Evolutionary conservation across 1,140 invertebrate species (phyloP).

Genomic region (Trichonephila inaurata): DNA sequence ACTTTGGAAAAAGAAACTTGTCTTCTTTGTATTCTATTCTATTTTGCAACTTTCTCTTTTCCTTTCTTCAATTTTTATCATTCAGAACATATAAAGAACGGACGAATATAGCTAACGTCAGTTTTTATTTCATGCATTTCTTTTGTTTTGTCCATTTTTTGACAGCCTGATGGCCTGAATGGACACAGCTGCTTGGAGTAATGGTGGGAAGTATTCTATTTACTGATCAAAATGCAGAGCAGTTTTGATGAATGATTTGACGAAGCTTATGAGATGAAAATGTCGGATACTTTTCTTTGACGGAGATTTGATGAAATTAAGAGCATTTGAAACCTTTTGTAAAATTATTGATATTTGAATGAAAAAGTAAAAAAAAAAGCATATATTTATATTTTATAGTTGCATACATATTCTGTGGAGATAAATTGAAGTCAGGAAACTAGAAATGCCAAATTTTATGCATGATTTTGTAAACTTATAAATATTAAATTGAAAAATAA

Average conservation of each 20-base stretch:
- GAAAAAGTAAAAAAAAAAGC: too few relatives aligned
- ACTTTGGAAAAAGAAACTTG: constrained; percentile 28
- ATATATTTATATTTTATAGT: too few relatives aligned
- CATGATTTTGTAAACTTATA: too few relatives aligned
- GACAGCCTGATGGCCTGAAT: background rate
- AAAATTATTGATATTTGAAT: too few relatives aligned
- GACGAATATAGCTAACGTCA: background rate
- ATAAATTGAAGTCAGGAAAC: too few relatives aligned
- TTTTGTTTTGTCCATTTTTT: background rate
- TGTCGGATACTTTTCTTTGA: background rate
- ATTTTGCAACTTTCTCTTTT: background rate
- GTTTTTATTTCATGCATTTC: background rate
- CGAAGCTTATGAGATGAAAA: background rate
- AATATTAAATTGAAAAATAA: too few relatives aligned
- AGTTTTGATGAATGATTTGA: background rate
- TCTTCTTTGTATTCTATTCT: background rate
- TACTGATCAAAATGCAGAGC: background rate
- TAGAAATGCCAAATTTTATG: too few relatives aligned
- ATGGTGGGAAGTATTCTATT: constrained; percentile 5
- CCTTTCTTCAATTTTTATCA: background rate
- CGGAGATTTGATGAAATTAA: background rate
- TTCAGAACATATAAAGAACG: constrained; percentile 19
- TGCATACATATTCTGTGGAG: too few relatives aligned
- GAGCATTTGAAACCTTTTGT: too few relatives aligned
- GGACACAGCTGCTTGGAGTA: constrained; percentile 34